Conservation (phyloP, 2,113 vertebrate species). For the Dipodomys spectabilis region DNA sequence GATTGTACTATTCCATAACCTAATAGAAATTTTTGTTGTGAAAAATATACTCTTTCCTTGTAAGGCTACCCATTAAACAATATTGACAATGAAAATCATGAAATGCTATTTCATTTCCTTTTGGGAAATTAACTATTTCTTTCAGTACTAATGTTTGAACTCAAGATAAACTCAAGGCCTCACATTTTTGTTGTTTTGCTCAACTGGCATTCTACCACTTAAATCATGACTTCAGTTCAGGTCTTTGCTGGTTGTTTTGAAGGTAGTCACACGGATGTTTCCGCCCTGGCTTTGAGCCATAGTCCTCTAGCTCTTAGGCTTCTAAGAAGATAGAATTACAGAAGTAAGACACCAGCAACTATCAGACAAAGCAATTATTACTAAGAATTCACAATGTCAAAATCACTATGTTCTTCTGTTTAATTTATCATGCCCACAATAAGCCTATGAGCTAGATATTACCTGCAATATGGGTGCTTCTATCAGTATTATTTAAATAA, state of each 20-base stretch:
- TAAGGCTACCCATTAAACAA: neutral
- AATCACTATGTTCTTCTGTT: neutral
- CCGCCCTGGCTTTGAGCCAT: too few species aligned
- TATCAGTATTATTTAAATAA: neutral
- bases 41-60: neutral
- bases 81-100: neutral
- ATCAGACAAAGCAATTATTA: neutral
- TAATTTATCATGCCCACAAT: neutral
- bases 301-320: too few species aligned
- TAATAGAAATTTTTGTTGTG: neutral
- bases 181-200: too few species aligned
- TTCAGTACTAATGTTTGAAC: neutral
- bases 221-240: too few species aligned
- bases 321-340: too few species aligned
- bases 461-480: neutral
- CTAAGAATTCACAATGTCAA: neutral
- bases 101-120: neutral
- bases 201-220: too few species aligned
- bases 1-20: neutral
- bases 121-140: neutral
- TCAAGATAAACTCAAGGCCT: neutral
- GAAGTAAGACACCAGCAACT: too few species aligned
- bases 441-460: neutral
- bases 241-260: too few species aligned
- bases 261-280: too few species aligned